phyloP scores from a whole-genome alignment of 1,140 invertebrate genomes.

The Acromyrmex heyeri region DNA sequence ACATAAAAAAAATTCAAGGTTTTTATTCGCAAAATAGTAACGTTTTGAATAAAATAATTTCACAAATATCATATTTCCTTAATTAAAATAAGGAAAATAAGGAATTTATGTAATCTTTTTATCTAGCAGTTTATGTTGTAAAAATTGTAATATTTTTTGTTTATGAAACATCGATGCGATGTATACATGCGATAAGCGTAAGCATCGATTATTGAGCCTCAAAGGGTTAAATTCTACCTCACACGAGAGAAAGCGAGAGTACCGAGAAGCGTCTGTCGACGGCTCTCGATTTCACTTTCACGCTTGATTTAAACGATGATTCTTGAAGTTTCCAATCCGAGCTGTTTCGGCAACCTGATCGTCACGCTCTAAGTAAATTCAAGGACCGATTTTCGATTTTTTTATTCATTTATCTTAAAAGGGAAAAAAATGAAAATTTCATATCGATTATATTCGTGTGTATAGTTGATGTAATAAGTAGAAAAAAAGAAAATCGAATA shows the following conservation, averaged over 20 bases:
- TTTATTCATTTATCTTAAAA: not conserved
- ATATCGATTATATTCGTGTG: slow-evolving; percentile 2
- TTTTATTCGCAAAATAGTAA: not conserved
- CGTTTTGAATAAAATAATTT: slow-evolving; percentile 2
- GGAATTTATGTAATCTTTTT: not conserved
- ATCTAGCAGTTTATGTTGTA: not conserved
- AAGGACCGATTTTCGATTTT: slow-evolving; percentile 7
- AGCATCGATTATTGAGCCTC: not conserved
- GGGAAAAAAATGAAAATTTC: not conserved
- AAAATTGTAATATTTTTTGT: slow-evolving; percentile 2
- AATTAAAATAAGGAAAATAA: not conserved
- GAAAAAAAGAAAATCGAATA: slow-evolving; percentile 2
- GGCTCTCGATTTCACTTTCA: slow-evolving; percentile 74
- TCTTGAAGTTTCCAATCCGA: slow-evolving; percentile 62
- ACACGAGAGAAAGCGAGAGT: slow-evolving; percentile 71
- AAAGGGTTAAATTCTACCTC: slow-evolving; percentile 40
- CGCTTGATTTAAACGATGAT: slow-evolving; percentile 69
- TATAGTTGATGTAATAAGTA: not conserved
- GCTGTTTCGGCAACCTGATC: slow-evolving; percentile 42
- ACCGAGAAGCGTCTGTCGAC: not conserved
- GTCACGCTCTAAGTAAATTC: slow-evolving; percentile 47
- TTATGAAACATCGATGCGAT: not conserved
- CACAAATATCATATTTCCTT: not conserved
- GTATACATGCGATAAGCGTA: not conserved
- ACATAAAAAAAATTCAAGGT: not conserved